Evolutionary conservation across 2,113 vertebrate species (phyloP).

Genomic region (Alethe castanea): DNA sequence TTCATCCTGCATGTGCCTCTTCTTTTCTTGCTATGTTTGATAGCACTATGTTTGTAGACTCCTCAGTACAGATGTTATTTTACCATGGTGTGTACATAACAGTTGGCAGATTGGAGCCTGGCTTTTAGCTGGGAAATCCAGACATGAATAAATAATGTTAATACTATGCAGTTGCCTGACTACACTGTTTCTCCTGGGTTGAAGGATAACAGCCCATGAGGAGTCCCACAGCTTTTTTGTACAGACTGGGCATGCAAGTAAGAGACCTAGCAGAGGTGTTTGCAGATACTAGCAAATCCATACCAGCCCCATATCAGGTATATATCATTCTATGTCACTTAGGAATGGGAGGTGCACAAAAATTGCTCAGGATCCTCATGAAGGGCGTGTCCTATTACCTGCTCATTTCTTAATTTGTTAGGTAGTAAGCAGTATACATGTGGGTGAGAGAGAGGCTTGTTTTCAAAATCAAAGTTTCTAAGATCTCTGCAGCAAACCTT

Average conservation of each 20-base stretch:
- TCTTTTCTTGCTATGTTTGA: background rate
- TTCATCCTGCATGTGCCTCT: background rate
- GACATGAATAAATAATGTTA: background rate
- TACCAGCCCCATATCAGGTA: accelerated
- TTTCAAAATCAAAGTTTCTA: background rate
- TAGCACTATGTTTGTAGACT: background rate
- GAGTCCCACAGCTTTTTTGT: background rate
- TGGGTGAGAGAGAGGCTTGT: background rate
- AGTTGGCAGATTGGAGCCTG: background rate
- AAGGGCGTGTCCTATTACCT: background rate
- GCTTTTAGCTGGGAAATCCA: background rate
- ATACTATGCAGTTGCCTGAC: background rate
- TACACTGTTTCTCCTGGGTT: background rate
- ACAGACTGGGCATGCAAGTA: background rate
- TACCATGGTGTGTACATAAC: background rate
- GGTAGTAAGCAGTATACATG: background rate
- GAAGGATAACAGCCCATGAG: background rate
- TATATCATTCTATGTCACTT: background rate
- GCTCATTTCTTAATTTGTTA: background rate
- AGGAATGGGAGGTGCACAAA: background rate
- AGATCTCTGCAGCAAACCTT: background rate
- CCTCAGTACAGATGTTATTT: background rate
- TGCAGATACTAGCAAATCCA: background rate
- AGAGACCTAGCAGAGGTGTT: background rate
- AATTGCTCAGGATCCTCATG: background rate